Evolutionary conservation across 2,113 vertebrate species (phyloP).

Genomic region (Pachycephala philippinensis): DNA sequence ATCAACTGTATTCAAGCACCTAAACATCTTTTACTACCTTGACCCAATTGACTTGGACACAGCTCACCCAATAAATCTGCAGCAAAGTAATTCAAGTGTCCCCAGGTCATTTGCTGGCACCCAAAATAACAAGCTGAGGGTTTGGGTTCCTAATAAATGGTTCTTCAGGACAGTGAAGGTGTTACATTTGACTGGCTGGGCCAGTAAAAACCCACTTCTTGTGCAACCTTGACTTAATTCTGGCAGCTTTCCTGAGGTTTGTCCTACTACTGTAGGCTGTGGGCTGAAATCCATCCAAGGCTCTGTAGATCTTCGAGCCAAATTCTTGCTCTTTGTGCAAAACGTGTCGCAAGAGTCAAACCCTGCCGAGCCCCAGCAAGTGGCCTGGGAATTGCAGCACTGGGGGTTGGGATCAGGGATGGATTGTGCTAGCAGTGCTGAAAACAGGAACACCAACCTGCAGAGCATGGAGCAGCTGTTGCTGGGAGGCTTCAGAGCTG

Average conservation of each 20-base stretch:
- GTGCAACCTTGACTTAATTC: background rate
- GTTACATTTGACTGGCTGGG: background rate
- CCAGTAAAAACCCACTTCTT: background rate
- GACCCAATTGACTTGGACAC: background rate
- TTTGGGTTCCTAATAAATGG: background rate
- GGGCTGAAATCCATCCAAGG: background rate
- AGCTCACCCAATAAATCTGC: background rate
- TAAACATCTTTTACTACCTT: background rate
- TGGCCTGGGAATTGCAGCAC: background rate
- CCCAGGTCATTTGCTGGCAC: background rate
- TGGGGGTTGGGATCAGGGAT: background rate
- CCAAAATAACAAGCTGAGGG: background rate
- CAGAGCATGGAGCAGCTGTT: background rate
- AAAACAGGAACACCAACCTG: background rate
- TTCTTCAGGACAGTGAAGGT: background rate
- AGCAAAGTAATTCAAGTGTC: background rate
- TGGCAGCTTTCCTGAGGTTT: background rate
- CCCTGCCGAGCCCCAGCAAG: conserved; percentile 2
- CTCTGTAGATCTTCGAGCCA: background rate
- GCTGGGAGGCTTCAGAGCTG: conserved; percentile 24
- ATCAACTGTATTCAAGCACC: background rate
- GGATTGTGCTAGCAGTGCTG: background rate
- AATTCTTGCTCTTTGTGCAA: background rate
- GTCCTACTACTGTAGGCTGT: background rate
- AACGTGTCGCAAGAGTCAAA: background rate